phyloP scores from a whole-genome alignment of 2,888 invertebrate genomes.

The Brachylomia viminalis region DNA sequence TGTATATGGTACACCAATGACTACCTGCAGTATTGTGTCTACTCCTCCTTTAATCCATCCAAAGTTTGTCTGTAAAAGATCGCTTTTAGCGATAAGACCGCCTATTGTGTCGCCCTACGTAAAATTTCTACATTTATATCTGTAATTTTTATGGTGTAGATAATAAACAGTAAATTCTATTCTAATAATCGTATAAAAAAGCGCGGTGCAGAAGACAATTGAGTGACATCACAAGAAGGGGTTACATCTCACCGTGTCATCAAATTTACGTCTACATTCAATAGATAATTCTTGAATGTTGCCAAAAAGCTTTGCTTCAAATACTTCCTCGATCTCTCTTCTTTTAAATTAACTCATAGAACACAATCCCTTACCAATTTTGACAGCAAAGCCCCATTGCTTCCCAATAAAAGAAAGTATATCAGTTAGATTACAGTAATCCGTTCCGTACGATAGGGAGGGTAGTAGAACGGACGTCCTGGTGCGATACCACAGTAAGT shows the following conservation, averaged over 20 bases:
- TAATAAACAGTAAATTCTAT: no score
- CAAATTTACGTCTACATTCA: no score
- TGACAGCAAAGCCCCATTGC: slow-evolving; percentile 1
- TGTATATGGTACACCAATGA: no score
- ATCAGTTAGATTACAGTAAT: slow-evolving; percentile 64
- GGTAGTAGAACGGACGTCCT: slow-evolving; percentile 60
- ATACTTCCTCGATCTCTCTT: not conserved
- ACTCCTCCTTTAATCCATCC: no score
- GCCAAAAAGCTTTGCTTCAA: not conserved
- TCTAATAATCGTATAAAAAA: not conserved
- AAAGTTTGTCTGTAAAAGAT: no score
- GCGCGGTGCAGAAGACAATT: not conserved
- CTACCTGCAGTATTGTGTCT: no score
- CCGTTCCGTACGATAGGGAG: slow-evolving; percentile 46
- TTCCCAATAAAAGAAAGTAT: slow-evolving; percentile 37
- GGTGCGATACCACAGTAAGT: slow-evolving; percentile 66
- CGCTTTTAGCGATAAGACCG: no score
- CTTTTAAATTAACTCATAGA: slow-evolving; percentile 19
- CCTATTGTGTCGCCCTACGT: no score
- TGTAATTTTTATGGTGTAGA: no score
- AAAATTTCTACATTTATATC: no score
- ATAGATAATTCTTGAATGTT: no score
- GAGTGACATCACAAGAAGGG: not conserved
- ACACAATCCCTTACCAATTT: slow-evolving; percentile 9
- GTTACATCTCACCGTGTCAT: no score